Base-by-base conservation (phyloP, 2,888 invertebrate species). In the Actias luna region DNA sequence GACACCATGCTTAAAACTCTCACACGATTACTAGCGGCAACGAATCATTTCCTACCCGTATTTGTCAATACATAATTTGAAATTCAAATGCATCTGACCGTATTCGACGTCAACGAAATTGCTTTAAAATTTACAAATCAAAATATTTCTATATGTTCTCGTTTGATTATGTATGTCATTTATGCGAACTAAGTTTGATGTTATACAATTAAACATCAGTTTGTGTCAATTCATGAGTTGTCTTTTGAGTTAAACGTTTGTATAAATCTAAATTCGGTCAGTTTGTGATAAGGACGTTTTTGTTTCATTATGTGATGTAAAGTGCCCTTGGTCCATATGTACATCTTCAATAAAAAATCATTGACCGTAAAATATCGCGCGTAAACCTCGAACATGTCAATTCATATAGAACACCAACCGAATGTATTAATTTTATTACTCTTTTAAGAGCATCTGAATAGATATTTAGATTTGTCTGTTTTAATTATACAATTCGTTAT, bases 281-380 rank as follows among this genome's bases (percentile, higher is more conserved):
- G 18, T 57, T 33, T 39, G 35, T 58, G 39, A 62, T 62, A 25
- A 58, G 42, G 4, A 16, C 42, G 61, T 70, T 69, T 66, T 72
- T 80, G 77, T 73, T 78, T 69, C 71, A 74, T 80, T 76, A 78
- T 78, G 71, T 70, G 61, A 78, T 77, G 72, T 70, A 61, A 66
- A 64, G 63, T 75, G 85, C 80, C 87, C 85, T 85, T 86, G 86
- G 75, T 60, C 67, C 67, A 71, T 80, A 71, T 82, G 16, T 25
- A 12, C 46, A 79, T 87, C 86, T 87, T 86, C 74, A 82, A 78
- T 84, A 74, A 78, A 78, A 73, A 70, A 73, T 77, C 77, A 67
- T 80, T 74, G 79, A 83, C 82, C 87, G 86, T 87, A 80, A 83
- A 78, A 78, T 77, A 77, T 83, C 76, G 83, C 82, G 80, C 79